Conservation (phyloP, 2,888 invertebrate species). For the Parnassius glacialis region DNA sequence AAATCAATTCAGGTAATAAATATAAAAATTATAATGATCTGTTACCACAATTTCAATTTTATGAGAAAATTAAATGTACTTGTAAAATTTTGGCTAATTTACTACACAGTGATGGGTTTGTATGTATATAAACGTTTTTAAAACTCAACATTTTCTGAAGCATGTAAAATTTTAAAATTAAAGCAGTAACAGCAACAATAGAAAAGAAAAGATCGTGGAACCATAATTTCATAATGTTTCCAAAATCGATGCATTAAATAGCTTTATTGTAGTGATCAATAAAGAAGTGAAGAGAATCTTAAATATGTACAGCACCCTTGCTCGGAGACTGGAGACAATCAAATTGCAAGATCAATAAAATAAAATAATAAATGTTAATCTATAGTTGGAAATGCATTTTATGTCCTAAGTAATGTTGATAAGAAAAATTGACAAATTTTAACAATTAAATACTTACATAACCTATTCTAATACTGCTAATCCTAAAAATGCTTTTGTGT, state of each 20-base stretch:
- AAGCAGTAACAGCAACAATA: neutral
- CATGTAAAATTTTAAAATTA: conserved; percentile 3
- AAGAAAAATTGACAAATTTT: conserved; percentile 10
- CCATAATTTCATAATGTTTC: too few species aligned
- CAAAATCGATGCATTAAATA: too few species aligned
- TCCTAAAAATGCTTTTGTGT: conserved; percentile 36
- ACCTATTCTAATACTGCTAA: conserved; percentile 34
- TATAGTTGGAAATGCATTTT: neutral
- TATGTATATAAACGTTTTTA: too few species aligned
- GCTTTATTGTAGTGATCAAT: too few species aligned
- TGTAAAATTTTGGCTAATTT: neutral
- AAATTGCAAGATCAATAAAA: too few species aligned
- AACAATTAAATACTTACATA: conserved; percentile 23
- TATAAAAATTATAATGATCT: conserved; percentile 9
- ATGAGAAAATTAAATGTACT: neutral
- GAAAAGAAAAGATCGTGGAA: too few species aligned
- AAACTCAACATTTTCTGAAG: neutral
- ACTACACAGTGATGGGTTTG: neutral
- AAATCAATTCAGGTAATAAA: conserved; percentile 10
- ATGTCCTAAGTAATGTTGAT: neutral
- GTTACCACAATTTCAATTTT: conserved; percentile 14
- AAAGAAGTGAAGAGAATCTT: too few species aligned
- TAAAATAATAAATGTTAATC: neutral
- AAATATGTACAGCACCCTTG: too few species aligned
- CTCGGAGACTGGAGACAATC: too few species aligned